A percentile compares a stretch with the other conserved stretches of the same genome.
Conservation (phyloP, 92 coral and sea anemone species). For the Plumapathes pennacea region DNA sequence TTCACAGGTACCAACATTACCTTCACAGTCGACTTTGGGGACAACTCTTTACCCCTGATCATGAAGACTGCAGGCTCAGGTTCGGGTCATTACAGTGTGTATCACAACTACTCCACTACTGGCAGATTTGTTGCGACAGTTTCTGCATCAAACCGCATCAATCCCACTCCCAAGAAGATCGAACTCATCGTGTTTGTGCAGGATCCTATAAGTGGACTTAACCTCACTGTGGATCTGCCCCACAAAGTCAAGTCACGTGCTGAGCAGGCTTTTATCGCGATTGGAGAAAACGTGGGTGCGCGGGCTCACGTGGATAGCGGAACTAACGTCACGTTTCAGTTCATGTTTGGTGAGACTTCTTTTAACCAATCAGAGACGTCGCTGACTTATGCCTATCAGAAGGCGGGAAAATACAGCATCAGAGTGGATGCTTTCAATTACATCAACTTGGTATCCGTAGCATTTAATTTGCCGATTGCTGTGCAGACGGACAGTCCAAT, state of each 20-base stretch:
- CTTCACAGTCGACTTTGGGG: slow-evolving; percentile 42
- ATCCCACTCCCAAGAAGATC: slow-evolving; percentile 4
- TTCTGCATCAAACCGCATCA: slow-evolving; percentile 36
- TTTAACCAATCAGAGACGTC: not conserved
- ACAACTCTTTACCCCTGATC: slow-evolving; percentile 7
- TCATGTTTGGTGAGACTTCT: slow-evolving; percentile 58
- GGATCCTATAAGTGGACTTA: slow-evolving; percentile 19
- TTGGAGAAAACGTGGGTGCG: slow-evolving; percentile 40
- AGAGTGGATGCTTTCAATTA: slow-evolving; percentile 51
- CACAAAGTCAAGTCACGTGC: slow-evolving; percentile 21
- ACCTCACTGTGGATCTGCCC: slow-evolving; percentile 13
- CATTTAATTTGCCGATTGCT: slow-evolving; percentile 9
- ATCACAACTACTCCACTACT: slow-evolving; percentile 8
- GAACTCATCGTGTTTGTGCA: slow-evolving; percentile 35
- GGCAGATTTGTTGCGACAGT: slow-evolving; percentile 28
- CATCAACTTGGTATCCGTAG: slow-evolving; percentile 26
- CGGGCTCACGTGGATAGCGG: slow-evolving; percentile 30
- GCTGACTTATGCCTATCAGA: slow-evolving; percentile 17
- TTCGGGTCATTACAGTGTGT: slow-evolving; percentile 14
- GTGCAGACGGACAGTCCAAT: slow-evolving; percentile 53
- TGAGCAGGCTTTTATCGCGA: slow-evolving; percentile 20
- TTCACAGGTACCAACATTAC: slow-evolving; percentile 65
- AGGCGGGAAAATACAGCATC: slow-evolving; percentile 46
- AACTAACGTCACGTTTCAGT: slow-evolving; percentile 42
- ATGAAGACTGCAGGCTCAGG: slow-evolving; percentile 7